phyloP scores from a whole-genome alignment of 2,113 vertebrate species.

The Melozone crissalis region DNA sequence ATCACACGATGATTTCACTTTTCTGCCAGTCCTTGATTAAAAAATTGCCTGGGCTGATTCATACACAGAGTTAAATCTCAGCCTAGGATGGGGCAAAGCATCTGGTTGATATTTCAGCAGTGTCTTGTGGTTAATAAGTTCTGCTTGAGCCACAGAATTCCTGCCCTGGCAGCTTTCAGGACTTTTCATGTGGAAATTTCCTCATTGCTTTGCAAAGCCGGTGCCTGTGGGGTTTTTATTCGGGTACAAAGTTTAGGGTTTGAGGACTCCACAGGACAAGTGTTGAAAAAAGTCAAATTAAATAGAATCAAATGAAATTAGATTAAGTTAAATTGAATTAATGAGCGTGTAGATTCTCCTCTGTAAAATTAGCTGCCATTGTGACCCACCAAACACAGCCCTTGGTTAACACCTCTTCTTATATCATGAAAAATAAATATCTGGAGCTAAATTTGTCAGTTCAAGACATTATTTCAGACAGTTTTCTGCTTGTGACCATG shows the following conservation, averaged over 20 bases:
- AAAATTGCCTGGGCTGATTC: not conserved
- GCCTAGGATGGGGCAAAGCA: constrained; percentile 11
- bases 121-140: constrained; percentile 35
- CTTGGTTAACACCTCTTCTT: not conserved
- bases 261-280: not conserved
- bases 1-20: not conserved
- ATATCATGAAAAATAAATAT: constrained; percentile 7
- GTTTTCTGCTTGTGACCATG: not conserved
- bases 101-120: constrained; percentile 26
- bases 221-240: constrained; percentile 11
- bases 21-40: not conserved
- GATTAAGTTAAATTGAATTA: not conserved
- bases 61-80: not conserved
- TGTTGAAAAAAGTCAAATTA: not conserved
- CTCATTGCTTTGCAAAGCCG: constrained; percentile 2
- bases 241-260: not conserved
- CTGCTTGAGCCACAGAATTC: constrained; percentile 9
- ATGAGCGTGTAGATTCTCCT: not conserved
- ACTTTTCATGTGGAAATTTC: constrained; percentile 46
- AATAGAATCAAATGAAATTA: not conserved
- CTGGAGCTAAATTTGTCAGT: not conserved
- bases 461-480: not conserved
- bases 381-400: fast-evolving
- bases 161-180: not conserved
- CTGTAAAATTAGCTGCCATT: constrained; percentile 4